Percentiles rank a stretch among this genome's conserved stretches.
Conservation (phyloP, 2,888 invertebrate species). For the Cepaea hortensis region DNA sequence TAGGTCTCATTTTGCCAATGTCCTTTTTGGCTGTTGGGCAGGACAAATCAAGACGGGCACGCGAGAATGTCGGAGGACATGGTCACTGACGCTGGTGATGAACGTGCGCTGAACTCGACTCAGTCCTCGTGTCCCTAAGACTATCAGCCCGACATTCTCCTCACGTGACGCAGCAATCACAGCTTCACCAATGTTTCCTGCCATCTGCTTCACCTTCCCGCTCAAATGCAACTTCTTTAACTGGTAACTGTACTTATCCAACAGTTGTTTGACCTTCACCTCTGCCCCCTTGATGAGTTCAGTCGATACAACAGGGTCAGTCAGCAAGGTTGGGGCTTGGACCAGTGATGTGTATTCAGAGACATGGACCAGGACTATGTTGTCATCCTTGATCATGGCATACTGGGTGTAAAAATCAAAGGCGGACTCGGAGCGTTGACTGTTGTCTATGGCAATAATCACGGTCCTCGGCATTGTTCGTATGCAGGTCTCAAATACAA, state of each 20-base stretch:
- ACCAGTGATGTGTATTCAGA: slow-evolving; percentile 56
- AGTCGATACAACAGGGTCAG: slow-evolving; percentile 56
- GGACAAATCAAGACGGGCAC: slow-evolving; percentile 57
- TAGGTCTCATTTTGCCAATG: not conserved
- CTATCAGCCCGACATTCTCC: slow-evolving; percentile 52
- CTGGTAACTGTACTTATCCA: slow-evolving; percentile 57
- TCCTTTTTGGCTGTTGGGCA: not conserved
- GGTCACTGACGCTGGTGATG: slow-evolving; percentile 60
- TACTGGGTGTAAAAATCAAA: slow-evolving; percentile 56
- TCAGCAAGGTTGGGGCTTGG: slow-evolving; percentile 54
- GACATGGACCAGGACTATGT: slow-evolving; percentile 56
- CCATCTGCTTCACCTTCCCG: slow-evolving; percentile 58
- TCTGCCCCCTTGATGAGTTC: slow-evolving; percentile 59
- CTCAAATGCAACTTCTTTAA: slow-evolving; percentile 53
- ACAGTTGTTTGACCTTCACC: slow-evolving; percentile 50
- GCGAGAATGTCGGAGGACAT: slow-evolving; percentile 56
- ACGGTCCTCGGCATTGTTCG: slow-evolving; percentile 43
- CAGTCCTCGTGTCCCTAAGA: slow-evolving; percentile 57
- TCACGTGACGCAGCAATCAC: slow-evolving; percentile 54
- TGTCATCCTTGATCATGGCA: slow-evolving; percentile 47
- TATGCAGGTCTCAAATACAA: not conserved
- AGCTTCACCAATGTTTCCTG: slow-evolving; percentile 56
- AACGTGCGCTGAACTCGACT: slow-evolving; percentile 56
- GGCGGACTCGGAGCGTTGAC: slow-evolving; percentile 52
- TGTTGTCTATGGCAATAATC: slow-evolving; percentile 53